phyloP scores from a whole-genome alignment of 1,140 invertebrate genomes.

The Caenorhabditis inopinata region DNA sequence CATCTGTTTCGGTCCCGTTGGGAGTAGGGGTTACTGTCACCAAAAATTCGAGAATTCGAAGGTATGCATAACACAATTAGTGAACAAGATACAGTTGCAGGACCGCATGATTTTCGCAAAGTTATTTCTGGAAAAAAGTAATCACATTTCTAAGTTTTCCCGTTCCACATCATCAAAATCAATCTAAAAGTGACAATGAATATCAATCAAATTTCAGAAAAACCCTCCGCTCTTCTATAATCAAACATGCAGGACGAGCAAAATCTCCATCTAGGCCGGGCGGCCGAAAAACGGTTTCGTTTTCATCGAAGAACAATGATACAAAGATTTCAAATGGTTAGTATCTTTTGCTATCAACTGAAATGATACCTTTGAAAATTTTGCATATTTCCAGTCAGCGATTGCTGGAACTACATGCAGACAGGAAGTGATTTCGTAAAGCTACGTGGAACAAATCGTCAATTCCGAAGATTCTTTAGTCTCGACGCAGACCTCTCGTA shows the following conservation, averaged over 20 bases:
- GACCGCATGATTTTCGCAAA: too few relatives aligned
- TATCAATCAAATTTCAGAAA: slow-evolving; percentile 12
- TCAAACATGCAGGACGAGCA: slow-evolving; percentile 50
- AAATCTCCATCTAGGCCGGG: slow-evolving; percentile 50
- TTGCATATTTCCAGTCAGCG: slow-evolving; percentile 70
- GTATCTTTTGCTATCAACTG: slow-evolving; percentile 41
- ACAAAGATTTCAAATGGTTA: slow-evolving; percentile 69
- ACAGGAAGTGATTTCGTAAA: slow-evolving; percentile 72
- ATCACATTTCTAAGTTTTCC: too few relatives aligned
- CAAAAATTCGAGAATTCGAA: too few relatives aligned
- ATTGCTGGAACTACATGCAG: slow-evolving; percentile 73
- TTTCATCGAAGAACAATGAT: slow-evolving; percentile 64
- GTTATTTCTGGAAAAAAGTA: too few relatives aligned
- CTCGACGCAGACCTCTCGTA: slow-evolving; percentile 71
- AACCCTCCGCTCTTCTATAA: slow-evolving; percentile 49
- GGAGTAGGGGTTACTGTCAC: too few relatives aligned
- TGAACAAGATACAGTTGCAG: too few relatives aligned
- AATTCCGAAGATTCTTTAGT: slow-evolving; percentile 72
- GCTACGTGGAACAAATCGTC: slow-evolving; percentile 72
- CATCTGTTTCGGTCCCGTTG: too few relatives aligned
- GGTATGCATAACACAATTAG: too few relatives aligned
- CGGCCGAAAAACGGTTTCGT: slow-evolving; percentile 64
- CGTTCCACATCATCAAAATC: too few relatives aligned
- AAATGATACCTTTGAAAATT: too few relatives aligned
- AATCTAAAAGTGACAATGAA: too few relatives aligned